Conservation (phyloP, 2,797 vertebrate genomes). For the Spizella passerina region DNA sequence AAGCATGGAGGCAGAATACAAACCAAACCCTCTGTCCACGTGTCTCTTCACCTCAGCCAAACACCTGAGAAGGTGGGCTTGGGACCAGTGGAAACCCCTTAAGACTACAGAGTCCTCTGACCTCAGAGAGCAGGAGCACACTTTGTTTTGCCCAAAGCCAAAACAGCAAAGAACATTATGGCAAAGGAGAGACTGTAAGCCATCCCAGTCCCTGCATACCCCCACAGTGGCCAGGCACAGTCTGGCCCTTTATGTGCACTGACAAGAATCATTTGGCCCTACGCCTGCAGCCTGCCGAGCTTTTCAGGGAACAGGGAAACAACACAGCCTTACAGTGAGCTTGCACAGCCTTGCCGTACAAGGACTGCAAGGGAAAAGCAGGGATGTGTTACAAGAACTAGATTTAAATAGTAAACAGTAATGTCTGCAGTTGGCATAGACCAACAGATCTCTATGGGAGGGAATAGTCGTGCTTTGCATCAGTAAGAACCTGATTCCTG, state of each 20-base stretch:
- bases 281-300: conserved; percentile 24
- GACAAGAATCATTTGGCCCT: conserved; percentile 35
- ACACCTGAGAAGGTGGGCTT: not conserved
- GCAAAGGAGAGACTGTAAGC: not conserved
- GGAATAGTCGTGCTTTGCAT: not conserved
- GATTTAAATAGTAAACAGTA: conserved; percentile 2
- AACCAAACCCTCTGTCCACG: not conserved
- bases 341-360: not conserved
- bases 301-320: conserved; percentile 47
- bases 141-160: not conserved
- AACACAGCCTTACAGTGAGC: conserved; percentile 5
- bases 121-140: not conserved
- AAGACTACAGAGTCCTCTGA: not conserved
- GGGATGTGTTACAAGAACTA: not conserved
- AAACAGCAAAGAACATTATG: not conserved
- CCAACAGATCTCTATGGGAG: not conserved
- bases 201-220: not conserved
- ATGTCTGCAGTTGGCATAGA: not conserved
- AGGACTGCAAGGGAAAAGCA: not conserved
- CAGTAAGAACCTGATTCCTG: not conserved
- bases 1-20: not conserved
- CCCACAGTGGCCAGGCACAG: not conserved
- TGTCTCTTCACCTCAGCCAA: not conserved
- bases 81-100: not conserved
- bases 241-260: not conserved